Evolutionary conservation across 2,113 vertebrate genomes (phyloP).

Genomic region (Vulpes lagopus): DNA sequence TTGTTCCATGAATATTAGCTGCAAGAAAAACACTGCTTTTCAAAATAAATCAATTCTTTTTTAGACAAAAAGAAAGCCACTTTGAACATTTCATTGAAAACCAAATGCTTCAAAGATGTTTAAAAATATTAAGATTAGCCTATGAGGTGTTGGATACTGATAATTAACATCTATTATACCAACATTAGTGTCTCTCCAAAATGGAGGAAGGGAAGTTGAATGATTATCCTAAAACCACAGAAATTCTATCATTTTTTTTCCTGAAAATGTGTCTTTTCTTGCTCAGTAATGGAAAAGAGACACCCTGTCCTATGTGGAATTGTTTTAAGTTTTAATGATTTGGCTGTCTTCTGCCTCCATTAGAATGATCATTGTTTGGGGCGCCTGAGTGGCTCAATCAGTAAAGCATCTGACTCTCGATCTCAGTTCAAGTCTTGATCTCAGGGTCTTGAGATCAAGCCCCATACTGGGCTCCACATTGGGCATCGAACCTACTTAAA

Average conservation of each 20-base stretch:
- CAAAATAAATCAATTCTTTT: neutral
- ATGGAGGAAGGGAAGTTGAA: neutral
- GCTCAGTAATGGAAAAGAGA: neutral
- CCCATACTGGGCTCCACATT: neutral
- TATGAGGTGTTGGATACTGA: neutral
- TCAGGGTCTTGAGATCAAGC: neutral
- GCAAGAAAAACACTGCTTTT: slow-evolving; percentile 42
- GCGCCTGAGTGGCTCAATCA: neutral
- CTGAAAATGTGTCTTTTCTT: neutral
- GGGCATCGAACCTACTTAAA: neutral
- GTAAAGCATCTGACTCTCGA: neutral
- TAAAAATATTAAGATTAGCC: neutral
- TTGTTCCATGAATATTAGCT: slow-evolving; percentile 1
- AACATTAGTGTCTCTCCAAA: neutral
- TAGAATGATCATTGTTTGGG: neutral
- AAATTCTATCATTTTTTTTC: neutral
- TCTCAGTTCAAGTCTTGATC: neutral
- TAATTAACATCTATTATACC: neutral
- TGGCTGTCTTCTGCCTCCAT: neutral
- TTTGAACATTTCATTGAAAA: slow-evolving; percentile 38
- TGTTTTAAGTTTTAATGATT: neutral
- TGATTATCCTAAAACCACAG: neutral
- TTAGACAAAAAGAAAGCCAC: neutral
- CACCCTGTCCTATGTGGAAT: neutral
- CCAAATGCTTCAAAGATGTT: neutral